phyloP scores from a whole-genome alignment of 2,888 invertebrate species.

The Scelioninae gen. 1 region DNA sequence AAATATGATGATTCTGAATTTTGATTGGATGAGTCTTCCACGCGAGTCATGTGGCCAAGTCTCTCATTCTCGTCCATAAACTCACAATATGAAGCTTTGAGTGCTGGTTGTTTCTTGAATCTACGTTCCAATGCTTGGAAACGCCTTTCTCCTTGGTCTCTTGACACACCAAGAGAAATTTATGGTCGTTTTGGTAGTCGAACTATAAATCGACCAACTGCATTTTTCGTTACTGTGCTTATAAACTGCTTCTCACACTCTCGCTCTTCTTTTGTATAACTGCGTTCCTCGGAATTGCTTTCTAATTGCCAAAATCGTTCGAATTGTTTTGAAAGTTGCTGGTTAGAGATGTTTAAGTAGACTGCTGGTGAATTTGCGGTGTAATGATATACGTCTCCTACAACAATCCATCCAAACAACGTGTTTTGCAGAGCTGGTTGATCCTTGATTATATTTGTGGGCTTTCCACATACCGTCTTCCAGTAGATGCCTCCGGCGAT shows the following conservation, averaged over 20 bases:
- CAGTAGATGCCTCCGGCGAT: neutral
- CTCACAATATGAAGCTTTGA: neutral
- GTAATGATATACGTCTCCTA: no score
- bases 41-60: slow-evolving; percentile 3
- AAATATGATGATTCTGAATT: neutral
- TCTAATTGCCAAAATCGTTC: no score
- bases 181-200: no score
- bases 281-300: no score
- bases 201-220: no score
- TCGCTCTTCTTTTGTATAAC: no score
- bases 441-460: neutral
- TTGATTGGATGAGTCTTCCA: no score
- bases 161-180: neutral
- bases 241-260: no score
- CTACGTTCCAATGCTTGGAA: neutral
- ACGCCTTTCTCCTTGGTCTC: neutral
- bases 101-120: neutral
- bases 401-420: slow-evolving; percentile 28
- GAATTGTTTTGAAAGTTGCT: no score
- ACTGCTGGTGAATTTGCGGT: no score
- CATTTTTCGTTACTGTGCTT: neutral
- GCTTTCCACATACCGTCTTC: no score
- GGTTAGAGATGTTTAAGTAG: no score
- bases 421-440: slow-evolving; percentile 33
- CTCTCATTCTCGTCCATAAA: slow-evolving; percentile 3